A percentile compares a stretch with the other conserved stretches of the same genome.
Evolutionary conservation across 2,113 vertebrate species (phyloP).

Genomic region (Cephalophus harveyi): DNA sequence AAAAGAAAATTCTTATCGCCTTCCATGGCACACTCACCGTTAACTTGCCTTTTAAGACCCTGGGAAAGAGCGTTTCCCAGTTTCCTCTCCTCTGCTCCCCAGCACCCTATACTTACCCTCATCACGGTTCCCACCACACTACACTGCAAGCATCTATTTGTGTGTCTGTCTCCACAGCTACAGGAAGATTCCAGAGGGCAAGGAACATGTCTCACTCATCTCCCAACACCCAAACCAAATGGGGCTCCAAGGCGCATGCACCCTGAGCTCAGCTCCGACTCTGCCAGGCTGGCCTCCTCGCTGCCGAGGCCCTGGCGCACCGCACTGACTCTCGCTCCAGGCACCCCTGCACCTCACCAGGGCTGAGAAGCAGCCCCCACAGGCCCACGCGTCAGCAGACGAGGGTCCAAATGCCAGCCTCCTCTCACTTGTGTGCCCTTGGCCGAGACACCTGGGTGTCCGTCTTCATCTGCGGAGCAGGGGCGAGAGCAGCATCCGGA

Average conservation of each 20-base stretch:
- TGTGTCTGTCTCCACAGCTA: conserved; percentile 41
- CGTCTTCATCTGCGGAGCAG: background rate
- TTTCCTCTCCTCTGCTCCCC: background rate
- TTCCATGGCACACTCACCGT: background rate
- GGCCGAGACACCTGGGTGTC: background rate
- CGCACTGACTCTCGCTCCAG: background rate
- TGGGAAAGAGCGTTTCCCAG: background rate
- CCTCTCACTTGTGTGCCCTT: background rate
- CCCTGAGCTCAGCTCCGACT: background rate
- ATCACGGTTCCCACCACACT: background rate
- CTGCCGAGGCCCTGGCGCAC: accelerated
- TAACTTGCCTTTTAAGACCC: background rate
- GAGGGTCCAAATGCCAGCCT: background rate
- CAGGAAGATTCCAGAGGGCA: background rate
- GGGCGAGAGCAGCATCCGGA: background rate
- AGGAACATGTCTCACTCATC: background rate
- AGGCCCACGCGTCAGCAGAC: background rate
- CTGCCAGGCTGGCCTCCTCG: background rate
- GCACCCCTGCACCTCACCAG: background rate
- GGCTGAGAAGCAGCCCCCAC: background rate
- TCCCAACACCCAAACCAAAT: background rate
- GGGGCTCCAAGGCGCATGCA: background rate
- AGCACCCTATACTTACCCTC: conserved; percentile 28
- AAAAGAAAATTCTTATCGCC: background rate
- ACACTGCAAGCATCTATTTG: conserved; percentile 31